Percentiles rank a stretch among this genome's conserved stretches.
Conservation (phyloP, 2,888 invertebrate genomes). For the Drosophila vallismaia region DNA sequence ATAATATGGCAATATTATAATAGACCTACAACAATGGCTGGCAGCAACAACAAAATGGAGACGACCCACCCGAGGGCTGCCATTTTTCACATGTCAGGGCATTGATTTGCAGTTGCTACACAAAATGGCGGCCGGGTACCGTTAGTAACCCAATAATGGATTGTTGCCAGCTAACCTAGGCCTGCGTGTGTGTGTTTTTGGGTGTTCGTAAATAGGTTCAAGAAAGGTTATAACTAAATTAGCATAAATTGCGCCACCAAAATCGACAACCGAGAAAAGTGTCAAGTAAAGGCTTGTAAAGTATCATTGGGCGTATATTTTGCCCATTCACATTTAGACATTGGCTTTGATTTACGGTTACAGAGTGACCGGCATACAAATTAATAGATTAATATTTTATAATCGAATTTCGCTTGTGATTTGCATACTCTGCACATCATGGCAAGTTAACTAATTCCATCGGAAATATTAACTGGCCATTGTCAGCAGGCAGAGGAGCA, state of each 20-base stretch:
- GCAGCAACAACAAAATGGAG: neutral
- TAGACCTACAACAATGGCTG: constrained; percentile 61
- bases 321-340: constrained; percentile 18
- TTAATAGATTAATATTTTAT: constrained; percentile 77
- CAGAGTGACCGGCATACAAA: constrained; percentile 49
- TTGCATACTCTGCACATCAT: constrained; percentile 59
- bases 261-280: constrained; percentile 57
- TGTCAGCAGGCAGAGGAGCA: constrained; percentile 29
- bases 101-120: constrained; percentile 78
- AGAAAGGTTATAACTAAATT: constrained; percentile 68
- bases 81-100: constrained; percentile 77
- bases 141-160: constrained; percentile 71
- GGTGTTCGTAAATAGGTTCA: constrained; percentile 19
- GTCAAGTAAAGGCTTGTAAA: constrained; percentile 27
- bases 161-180: constrained; percentile 48
- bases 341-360: constrained; percentile 48
- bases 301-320: neutral
- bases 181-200: constrained; percentile 33
- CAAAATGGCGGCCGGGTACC: constrained; percentile 66
- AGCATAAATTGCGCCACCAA: constrained; percentile 68
- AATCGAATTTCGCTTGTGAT: constrained; percentile 68
- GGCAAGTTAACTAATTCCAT: constrained; percentile 35
- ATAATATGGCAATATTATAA: constrained; percentile 76
- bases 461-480: constrained; percentile 59
- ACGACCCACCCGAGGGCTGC: constrained; percentile 31